Conservation (phyloP, 2,113 vertebrate species). For the Taxidea taxus region DNA sequence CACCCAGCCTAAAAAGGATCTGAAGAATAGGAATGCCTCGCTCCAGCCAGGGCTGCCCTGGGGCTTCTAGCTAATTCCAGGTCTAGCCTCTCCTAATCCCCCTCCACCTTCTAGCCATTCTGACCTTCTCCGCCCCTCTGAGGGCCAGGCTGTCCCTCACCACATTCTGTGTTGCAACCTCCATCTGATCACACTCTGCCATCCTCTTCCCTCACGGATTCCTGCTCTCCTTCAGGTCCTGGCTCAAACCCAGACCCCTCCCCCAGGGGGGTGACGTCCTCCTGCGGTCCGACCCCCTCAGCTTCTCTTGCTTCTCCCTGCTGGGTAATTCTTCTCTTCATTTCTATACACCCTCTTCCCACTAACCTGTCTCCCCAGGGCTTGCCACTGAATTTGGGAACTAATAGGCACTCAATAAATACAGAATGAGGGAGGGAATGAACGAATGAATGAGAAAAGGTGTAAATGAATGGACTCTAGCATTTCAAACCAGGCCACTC, state of each 20-base stretch:
- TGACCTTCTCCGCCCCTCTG: rapidly evolving
- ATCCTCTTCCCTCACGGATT: rapidly evolving
- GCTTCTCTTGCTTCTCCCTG: not conserved
- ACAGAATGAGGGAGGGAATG: not conserved
- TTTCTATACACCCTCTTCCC: not conserved
- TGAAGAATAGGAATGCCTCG: not conserved
- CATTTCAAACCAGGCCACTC: not conserved
- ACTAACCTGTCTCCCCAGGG: not conserved
- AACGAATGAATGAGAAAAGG: not conserved
- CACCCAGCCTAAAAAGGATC: not conserved
- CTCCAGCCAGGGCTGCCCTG: not conserved
- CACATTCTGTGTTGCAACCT: rapidly evolving
- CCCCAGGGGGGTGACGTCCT: not conserved
- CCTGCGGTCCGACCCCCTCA: not conserved
- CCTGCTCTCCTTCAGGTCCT: not conserved
- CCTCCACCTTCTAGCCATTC: not conserved
- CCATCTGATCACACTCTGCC: not conserved
- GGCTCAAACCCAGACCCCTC: not conserved
- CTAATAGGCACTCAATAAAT: not conserved
- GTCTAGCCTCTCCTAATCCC: not conserved
- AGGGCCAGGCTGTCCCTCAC: not conserved
- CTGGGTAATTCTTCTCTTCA: not conserved
- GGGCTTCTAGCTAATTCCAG: not conserved
- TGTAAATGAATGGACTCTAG: not conserved
- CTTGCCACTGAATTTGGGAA: not conserved